Conservation (phyloP, 2,797 vertebrate genomes). For the Denticeps clupeoides region DNA sequence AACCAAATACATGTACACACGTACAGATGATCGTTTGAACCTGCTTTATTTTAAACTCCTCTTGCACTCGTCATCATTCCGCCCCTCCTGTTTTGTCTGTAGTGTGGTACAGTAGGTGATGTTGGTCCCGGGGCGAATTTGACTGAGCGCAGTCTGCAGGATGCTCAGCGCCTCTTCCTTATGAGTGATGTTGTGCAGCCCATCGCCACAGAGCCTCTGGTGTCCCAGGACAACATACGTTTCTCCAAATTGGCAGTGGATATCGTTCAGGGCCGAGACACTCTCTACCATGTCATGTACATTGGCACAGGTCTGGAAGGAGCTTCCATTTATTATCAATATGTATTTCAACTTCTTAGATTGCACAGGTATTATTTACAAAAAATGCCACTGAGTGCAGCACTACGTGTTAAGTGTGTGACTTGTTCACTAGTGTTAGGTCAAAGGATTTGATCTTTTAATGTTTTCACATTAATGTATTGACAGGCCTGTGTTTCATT, state of each 20-base stretch:
- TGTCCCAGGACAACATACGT: conserved; percentile 81
- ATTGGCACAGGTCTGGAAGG: conserved; percentile 82
- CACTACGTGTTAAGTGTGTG: too few relatives aligned
- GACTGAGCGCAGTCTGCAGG: conserved; percentile 86
- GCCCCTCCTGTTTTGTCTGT: not conserved
- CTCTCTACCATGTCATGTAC: conserved; percentile 83
- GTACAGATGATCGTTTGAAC: not conserved
- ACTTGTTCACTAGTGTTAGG: too few relatives aligned
- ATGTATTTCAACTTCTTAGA: too few relatives aligned
- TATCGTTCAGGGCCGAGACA: conserved; percentile 81
- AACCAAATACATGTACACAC: not conserved
- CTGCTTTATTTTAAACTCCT: not conserved
- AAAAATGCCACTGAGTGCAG: too few relatives aligned
- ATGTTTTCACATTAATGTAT: too few relatives aligned
- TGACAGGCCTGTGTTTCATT: too few relatives aligned
- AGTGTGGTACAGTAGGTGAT: conserved; percentile 87
- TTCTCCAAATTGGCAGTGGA: conserved; percentile 86
- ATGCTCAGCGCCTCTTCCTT: conserved; percentile 86
- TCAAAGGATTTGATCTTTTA: too few relatives aligned
- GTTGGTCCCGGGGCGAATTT: conserved; percentile 74
- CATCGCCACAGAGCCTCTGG: conserved; percentile 66
- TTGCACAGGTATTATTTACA: too few relatives aligned
- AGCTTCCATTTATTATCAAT: too few relatives aligned
- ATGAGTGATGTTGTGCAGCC: conserved; percentile 90
- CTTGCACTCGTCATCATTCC: not conserved